These are phyloP conservation scores for Pipra filicauda DNA, from an alignment of 2,113 vertebrate genomes.

Conservation along the genomic window DNA sequence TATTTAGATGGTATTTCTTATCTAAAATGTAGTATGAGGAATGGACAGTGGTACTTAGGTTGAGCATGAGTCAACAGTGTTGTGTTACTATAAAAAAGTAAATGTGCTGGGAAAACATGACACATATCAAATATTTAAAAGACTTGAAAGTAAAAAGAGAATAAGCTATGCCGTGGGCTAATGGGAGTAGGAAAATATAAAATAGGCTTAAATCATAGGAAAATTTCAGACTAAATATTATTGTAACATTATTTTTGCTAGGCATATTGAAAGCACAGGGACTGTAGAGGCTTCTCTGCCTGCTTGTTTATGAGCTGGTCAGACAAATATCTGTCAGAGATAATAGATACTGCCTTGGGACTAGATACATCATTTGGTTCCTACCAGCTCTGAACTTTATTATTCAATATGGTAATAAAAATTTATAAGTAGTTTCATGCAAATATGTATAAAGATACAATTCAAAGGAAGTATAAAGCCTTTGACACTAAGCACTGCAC, in stretches of 20 bases:
- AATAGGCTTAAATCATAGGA: constrained; percentile 1
- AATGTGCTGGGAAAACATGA: not conserved
- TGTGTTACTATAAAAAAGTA: constrained; percentile 4
- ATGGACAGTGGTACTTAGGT: not conserved
- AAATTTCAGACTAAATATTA: not conserved
- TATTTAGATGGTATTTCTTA: constrained; percentile 11
- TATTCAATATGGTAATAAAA: constrained; percentile 18
- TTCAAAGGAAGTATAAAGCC: not conserved
- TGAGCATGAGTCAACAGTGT: constrained; percentile 3
- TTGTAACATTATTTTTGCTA: not conserved
- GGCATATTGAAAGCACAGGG: not conserved
- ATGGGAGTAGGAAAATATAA: not conserved
- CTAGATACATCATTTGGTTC: not conserved
- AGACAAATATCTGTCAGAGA: not conserved
- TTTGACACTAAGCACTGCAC: not conserved
- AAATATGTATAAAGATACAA: not conserved
- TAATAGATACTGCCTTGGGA: not conserved
- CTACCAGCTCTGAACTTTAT: not conserved
- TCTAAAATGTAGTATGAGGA: not conserved
- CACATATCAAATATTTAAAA: constrained; percentile 13
- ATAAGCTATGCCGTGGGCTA: not conserved
- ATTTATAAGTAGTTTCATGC: not conserved
- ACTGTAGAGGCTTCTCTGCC: not conserved
- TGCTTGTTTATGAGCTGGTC: not conserved
- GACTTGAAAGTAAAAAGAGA: not conserved